Evolutionary conservation across 2,888 invertebrate genomes (phyloP).

Genomic region (Watsonalla binaria): DNA sequence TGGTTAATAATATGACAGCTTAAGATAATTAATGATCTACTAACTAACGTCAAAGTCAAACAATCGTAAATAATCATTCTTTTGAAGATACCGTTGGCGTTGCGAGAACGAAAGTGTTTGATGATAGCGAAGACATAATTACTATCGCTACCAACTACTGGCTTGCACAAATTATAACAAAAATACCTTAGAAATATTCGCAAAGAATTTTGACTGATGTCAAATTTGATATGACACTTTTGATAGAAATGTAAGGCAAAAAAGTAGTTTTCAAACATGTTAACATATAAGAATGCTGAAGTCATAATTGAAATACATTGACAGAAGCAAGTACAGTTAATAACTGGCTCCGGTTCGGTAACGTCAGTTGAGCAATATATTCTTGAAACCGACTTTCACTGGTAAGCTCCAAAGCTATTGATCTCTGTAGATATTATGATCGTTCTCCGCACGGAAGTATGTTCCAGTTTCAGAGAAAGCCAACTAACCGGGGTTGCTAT

Average conservation of each 20-base stretch:
- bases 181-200: no score
- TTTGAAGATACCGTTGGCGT: background rate
- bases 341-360: constrained; percentile 32
- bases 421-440: no score
- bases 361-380: constrained; percentile 32
- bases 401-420: constrained; percentile 40
- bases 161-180: no score
- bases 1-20: constrained; percentile 19
- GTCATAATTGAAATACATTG: constrained; percentile 10
- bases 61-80: background rate
- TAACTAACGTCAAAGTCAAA: background rate
- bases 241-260: background rate
- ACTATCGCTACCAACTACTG: no score
- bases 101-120: background rate
- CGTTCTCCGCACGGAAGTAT: constrained; percentile 39
- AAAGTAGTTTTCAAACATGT: background rate
- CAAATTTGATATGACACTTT: no score
- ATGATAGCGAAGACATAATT: no score
- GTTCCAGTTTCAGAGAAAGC: constrained; percentile 64
- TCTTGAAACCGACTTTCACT: constrained; percentile 56
- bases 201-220: no score
- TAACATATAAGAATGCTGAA: background rate
- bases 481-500: constrained; percentile 1
- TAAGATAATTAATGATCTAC: constrained; percentile 1
- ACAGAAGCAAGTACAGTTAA: constrained; percentile 21